Evolutionary conservation across 2,113 vertebrate species (phyloP), one percentile per base, ranked within the genome.

Genomic region (Oryzias melastigma): DNA sequence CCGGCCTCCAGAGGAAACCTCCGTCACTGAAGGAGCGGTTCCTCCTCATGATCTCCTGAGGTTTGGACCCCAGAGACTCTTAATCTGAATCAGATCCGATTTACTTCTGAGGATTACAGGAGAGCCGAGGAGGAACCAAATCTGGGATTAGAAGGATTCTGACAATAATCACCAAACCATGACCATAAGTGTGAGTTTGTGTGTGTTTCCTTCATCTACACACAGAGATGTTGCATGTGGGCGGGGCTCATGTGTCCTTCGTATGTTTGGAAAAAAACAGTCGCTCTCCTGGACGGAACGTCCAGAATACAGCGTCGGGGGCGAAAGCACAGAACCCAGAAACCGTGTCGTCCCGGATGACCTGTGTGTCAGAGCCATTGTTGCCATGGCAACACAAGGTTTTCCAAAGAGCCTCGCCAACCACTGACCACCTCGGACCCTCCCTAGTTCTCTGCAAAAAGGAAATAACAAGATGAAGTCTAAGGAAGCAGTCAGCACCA

Each of bases 271-370:
- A 29, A 7, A 29, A 29, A 29, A 29, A 29, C 5, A 7, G 7
- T 7, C 27, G 7, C 27, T 7, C 5, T 78, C 65, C 52, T 19
- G 68, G 74, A 55, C 29, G 7, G 59, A 77, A 29, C 58, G 70
- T 78, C 56, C 68, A 65, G 43, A 75, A 57, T 22, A 58, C 51
- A 63, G 52, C 52, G 66, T 49, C 71, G 52, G 42, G 68, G 67
- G 71, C 73, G 61, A 69, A 78, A 75, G 68, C 54, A 78, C 62
- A 65, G 43, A 42, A 41, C 80, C 82, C 52, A 78, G 77, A 88
- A 87, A 85, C 35, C 67, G 53, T 25, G 24, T 14, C 46, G 50
- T 85, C 65, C 83, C 71, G 72, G 42, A 4, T 58, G 71, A 66
- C 82, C 64, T 74, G 64, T 71, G 69, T 17, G 50, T 53, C 60